Base-by-base conservation (phyloP, 2,888 invertebrate genomes). In the Hydropsyche betteni region DNA sequence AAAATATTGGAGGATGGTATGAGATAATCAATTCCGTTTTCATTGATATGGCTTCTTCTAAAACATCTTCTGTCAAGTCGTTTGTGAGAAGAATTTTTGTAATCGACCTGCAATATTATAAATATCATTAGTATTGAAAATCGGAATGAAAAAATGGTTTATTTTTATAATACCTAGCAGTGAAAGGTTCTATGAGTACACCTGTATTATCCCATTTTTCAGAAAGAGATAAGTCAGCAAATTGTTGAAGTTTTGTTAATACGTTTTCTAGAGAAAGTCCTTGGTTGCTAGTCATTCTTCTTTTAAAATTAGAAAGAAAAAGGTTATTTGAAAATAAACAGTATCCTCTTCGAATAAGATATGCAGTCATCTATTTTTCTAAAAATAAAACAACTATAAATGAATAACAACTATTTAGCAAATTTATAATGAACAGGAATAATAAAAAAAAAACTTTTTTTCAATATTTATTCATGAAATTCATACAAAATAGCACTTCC, bases 161-260 rank as follows among this genome's bases (percentile, higher is more conserved):
- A 44, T 8, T 10, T 24, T 33, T 69, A 44, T 69, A 14, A 76
- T 80, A 88, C 89, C 86, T 88, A 64, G 89, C 84, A 36, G 89
- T 86, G 36, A 85, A 85, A 0, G 97, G 97, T 83, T 98, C 95
- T 10, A 98, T 90, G 36, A 98, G 86, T 1, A 98, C 86, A 0
- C 98, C 98, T 71, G 97, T 97, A 85, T 98, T 98, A 83, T 98
- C 98, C 98, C 98, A 98, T 72, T 89, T 89, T 81, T 93, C 96
- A 3, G 97, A 95, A 12, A 93, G 85, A 1, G 86, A 84, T 50
- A 89, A 83, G 7, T 94, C 91, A 0, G 95, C 95, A 84, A 93
- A 92, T 7, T 86, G 84, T 81, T 93, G 90, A 77, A 96, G 84
- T 74, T 86, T 87, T 10, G 85, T 81, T 53, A 93, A 82, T 3